These are phyloP conservation scores for Drosophila orosa DNA, from an alignment of 1,140 invertebrate genomes.

Conservation along the genomic window DNA sequence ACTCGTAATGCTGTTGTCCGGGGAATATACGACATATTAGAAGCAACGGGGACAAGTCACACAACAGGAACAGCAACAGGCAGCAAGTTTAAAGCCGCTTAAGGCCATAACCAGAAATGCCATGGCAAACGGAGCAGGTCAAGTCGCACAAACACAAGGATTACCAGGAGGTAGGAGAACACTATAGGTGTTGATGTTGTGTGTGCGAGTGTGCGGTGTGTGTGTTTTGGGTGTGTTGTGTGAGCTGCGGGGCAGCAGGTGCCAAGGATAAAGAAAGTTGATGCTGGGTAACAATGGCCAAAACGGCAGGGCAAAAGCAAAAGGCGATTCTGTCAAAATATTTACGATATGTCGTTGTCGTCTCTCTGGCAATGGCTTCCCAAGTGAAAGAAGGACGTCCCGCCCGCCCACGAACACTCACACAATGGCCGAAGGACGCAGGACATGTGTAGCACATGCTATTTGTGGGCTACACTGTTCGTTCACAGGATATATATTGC, in stretches of 20 bases:
- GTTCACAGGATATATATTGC: constrained; percentile 32
- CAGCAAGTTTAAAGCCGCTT: constrained; percentile 80
- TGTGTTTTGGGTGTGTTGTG: constrained; percentile 3
- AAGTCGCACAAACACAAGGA: constrained; percentile 79
- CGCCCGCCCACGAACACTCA: constrained; percentile 31
- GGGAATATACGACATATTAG: constrained; percentile 40
- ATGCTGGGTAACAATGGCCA: constrained; percentile 70
- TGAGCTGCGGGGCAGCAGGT: constrained; percentile 48
- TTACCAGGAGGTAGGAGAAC: constrained; percentile 57
- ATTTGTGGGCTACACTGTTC: constrained; percentile 64
- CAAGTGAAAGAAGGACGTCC: constrained; percentile 48
- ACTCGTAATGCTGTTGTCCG: constrained; percentile 24
- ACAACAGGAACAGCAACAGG: constrained; percentile 60
- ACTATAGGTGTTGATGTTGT: constrained; percentile 23
- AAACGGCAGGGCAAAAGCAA: constrained; percentile 74
- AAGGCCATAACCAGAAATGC: constrained; percentile 76
- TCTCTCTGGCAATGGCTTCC: constrained; percentile 68
- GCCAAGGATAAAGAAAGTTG: constrained; percentile 42
- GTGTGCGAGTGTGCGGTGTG: neutral
- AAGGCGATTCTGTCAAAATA: constrained; percentile 82
- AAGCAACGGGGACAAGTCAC: constrained; percentile 47
- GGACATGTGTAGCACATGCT: constrained; percentile 67
- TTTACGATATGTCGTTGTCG: constrained; percentile 70
- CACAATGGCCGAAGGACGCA: constrained; percentile 46
- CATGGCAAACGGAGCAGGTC: constrained; percentile 76